Evolutionary conservation across 1,140 invertebrate species (phyloP), one percentile per base, ranked within the genome.

Genomic region (Notospermus geniculatus): DNA sequence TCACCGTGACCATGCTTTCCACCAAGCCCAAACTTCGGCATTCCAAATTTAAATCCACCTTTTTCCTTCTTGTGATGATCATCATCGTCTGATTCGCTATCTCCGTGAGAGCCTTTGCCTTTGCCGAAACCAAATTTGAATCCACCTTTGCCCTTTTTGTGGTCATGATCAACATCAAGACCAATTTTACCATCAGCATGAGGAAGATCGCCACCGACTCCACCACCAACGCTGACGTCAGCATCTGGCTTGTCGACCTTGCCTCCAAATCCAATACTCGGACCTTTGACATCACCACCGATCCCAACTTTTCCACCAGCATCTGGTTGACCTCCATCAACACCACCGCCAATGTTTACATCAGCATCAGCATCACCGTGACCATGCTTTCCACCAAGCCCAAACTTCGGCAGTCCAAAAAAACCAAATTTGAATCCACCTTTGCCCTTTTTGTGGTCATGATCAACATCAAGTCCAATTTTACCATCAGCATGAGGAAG

Each of bases 161-260:
- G 19, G n/a, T 27, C 46, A 50, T 23, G 25, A 9, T 50, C 46
- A 23, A n/a, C 19, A n/a, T 50, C 46, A 15, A 36, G 4, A 7
- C 25, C 32, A 36, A 36, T 15, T 36, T 50, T 27, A 7, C n/a
- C 46, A 50, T n/a, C 46, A 4, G 46, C 19, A 50, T 27, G 5
- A 23, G n/a, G 19, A 7, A 50, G 9, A 50, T n/a, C 46, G 9
- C n/a, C 46, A n/a, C 46, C 25, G n/a, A 27, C n/a, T 23, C 25
- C 46, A 50, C 19, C 25, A 50, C 25, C 46, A 9, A 50, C n/a
- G n/a, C n/a, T 50, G n/a, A 50, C 46, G n/a, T 50, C 46, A 50
- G 25, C 46, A 50, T 50, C 46, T 50, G 46, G 46, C 9, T 27
- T 27, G 25, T 50, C 46, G n/a, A n/a, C 25, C 46, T 50, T 50